Evolutionary conservation across 2,888 invertebrate species (phyloP), one percentile per base, ranked within the genome.

Genomic region (Prosapia bicincta): DNA sequence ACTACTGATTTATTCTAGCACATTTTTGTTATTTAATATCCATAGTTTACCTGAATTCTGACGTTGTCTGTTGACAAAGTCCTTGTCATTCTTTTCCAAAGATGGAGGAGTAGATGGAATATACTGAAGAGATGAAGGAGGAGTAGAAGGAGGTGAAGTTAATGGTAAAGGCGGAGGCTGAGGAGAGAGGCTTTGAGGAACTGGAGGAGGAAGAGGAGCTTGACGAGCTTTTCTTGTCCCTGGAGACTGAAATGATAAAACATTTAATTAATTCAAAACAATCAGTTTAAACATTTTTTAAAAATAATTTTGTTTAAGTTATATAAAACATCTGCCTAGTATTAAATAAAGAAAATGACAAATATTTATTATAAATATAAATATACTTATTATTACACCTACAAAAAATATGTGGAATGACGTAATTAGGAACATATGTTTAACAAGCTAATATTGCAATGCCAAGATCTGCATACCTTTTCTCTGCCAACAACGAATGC

Each of bases 141-240:
- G 68, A 30, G 69, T 66, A 13, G 73, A 69, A n/a, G 73, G 20
- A 65, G 74, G 75, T 24, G 72, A 69, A 15, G 76, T 26, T 66
- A 66, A 54, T 13, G 68, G 66, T 6, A 72, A 30, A 10, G 66
- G 66, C 10, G 69, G 71, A n/a, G 75, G 72, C 24, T 71, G 74
- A 65, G 69, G 72, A 43, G 66, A 69, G 15, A 26, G 65, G 26
- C 26, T 65, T 23, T 65, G 71, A 26, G 65, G 26, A 23, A 65
- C 43, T 23, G 81, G 78, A 13, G 84, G 84, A 5, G 86, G 85
- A n/a, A 84, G 82, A 23, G 85, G 85, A 70, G 84, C 84, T 54
- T 82, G 80, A 24, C 82, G 80, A 43, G 78, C 82, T 78, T 84
- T 84, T 66, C 82, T 78, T 20, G 78, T 74, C 70, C 78, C 77